Conservation (phyloP, 2,888 invertebrate species). For the Mechanitis mazaeus region DNA sequence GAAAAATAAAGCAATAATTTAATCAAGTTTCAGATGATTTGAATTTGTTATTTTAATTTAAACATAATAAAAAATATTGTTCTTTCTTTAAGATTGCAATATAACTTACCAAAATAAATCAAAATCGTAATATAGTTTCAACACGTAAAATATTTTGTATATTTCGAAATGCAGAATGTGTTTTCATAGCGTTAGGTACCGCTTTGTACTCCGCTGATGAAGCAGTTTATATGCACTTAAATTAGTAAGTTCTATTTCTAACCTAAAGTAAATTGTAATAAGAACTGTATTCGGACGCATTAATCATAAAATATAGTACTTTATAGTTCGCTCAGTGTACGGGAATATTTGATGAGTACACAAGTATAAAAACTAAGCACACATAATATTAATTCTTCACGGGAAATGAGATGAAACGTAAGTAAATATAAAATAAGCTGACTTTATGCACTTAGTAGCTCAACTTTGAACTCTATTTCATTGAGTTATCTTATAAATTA, state of each 20-base stretch:
- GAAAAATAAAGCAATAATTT: neutral
- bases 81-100: neutral
- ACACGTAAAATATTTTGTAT: conserved; percentile 12
- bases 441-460: conserved; percentile 24
- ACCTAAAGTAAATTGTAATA: conserved; percentile 1
- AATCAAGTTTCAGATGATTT: neutral
- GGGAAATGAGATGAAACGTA: conserved; percentile 53
- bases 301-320: conserved; percentile 2
- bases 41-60: neutral
- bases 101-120: neutral
- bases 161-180: conserved; percentile 27
- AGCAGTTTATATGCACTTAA: conserved; percentile 9
- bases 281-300: conserved; percentile 9
- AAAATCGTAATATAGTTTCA: conserved; percentile 1
- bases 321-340: conserved; percentile 24
- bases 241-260: conserved; percentile 11
- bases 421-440: conserved; percentile 43
- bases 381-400: conserved; percentile 54
- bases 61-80: neutral
- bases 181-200: conserved; percentile 36
- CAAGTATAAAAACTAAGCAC: conserved; percentile 47
- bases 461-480: conserved; percentile 31
- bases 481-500: neutral
- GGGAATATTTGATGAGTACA: conserved; percentile 45
- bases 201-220: conserved; percentile 24